Conservation (phyloP, 2,113 vertebrate genomes). For the Mormyrus iriodes region DNA sequence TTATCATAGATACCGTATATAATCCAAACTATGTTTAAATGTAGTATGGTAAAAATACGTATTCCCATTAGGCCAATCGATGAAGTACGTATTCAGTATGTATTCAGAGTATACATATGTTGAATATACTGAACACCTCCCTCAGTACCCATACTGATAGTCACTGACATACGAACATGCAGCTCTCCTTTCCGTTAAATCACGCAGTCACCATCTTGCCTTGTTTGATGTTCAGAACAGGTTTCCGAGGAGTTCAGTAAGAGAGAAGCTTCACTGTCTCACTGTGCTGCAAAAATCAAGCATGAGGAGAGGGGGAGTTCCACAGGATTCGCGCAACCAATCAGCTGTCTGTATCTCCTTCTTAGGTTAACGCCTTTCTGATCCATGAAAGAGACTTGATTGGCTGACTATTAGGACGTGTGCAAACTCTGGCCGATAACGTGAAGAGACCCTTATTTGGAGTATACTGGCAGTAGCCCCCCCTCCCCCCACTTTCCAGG, state of each 20-base stretch:
- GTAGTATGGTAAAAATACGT: not conserved
- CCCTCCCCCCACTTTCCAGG: slow-evolving; percentile 62
- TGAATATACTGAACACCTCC: not conserved
- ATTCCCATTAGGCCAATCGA: not conserved
- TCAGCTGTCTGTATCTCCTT: slow-evolving; percentile 44
- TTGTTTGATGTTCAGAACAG: not conserved
- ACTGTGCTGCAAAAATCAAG: slow-evolving; percentile 44
- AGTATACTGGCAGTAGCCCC: slow-evolving; percentile 68
- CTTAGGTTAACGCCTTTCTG: slow-evolving; percentile 46
- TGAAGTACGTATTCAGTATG: not conserved
- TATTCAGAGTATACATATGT: not conserved
- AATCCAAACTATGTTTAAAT: not conserved
- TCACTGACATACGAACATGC: not conserved
- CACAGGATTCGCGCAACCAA: slow-evolving; percentile 63
- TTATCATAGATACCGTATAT: not conserved
- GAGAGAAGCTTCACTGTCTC: slow-evolving; percentile 47
- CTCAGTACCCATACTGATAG: not conserved
- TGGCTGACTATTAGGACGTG: slow-evolving; percentile 60
- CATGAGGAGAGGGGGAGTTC: slow-evolving; percentile 26
- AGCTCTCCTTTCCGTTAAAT: not conserved
- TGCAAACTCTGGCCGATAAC: slow-evolving; percentile 64
- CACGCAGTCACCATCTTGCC: not conserved
- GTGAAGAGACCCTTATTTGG: slow-evolving; percentile 74
- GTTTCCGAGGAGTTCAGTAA: not conserved
- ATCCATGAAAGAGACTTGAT: slow-evolving; percentile 49